Percentiles rank a stretch among this genome's conserved stretches.
Conservation (phyloP, 2,113 vertebrate species). For the Enhydra lutris region DNA sequence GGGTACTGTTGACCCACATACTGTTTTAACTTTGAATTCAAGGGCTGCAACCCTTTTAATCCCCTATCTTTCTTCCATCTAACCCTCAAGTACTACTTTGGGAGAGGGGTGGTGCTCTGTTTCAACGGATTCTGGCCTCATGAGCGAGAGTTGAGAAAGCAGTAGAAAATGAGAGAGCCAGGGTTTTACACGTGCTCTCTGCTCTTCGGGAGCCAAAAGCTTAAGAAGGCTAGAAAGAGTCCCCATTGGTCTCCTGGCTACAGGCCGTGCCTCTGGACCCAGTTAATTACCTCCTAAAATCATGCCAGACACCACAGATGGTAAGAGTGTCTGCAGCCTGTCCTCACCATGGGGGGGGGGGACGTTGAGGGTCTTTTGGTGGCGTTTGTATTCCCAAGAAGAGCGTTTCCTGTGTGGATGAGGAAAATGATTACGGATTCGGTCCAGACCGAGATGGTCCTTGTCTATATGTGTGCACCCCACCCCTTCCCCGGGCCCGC, state of each 20-base stretch:
- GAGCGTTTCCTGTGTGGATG: slow-evolving; percentile 33
- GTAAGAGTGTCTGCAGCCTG: not conserved
- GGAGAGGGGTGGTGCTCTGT: not conserved
- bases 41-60: not conserved
- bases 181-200: not conserved
- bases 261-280: not conserved
- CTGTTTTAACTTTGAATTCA: not conserved
- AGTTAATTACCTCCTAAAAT: slow-evolving; percentile 17
- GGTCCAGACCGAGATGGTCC: not conserved
- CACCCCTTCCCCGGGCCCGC: not conserved
- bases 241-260: not conserved
- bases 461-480: not conserved
- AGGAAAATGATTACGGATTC: slow-evolving; percentile 46
- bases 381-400: not conserved
- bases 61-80: not conserved
- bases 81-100: not conserved
- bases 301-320: not conserved
- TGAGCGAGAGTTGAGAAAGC: not conserved
- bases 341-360: not conserved
- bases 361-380: not conserved
- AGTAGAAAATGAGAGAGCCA: not conserved
- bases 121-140: not conserved
- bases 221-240: not conserved
- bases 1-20: accelerated
- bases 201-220: not conserved